phyloP scores from a whole-genome alignment of 2,888 invertebrate genomes.

The Argyresthia goedartella region DNA sequence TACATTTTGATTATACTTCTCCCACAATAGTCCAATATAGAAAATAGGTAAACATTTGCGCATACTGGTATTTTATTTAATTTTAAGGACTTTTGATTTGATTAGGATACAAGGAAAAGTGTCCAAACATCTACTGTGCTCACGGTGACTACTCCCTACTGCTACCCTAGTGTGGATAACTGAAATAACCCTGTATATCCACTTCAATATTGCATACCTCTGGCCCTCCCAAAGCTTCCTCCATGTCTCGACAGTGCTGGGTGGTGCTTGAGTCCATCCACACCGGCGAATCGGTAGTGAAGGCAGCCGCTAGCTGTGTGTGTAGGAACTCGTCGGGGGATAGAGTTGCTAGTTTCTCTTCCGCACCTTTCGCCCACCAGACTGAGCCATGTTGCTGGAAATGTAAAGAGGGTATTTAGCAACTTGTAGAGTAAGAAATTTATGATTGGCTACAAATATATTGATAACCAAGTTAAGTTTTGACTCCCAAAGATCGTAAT shows the following conservation, averaged over 20 bases:
- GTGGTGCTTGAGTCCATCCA: constrained; percentile 96
- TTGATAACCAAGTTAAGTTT: too few species aligned
- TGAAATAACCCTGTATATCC: too few species aligned
- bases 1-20: too few species aligned
- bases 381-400: constrained; percentile 96
- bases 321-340: constrained; percentile 83
- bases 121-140: too few species aligned
- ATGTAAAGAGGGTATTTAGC: constrained; percentile 1
- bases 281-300: constrained; percentile 89
- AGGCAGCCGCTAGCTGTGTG: constrained; percentile 83
- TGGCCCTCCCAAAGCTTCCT: constrained; percentile 84
- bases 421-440: neutral
- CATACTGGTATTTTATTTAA: too few species aligned
- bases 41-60: too few species aligned
- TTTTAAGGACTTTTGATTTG: too few species aligned
- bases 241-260: constrained; percentile 81
- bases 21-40: too few species aligned
- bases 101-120: too few species aligned
- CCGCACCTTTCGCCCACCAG: constrained; percentile 89
- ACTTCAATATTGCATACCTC: constrained; percentile 69
- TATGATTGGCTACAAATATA: neutral
- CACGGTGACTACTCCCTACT: too few species aligned
- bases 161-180: too few species aligned
- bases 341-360: constrained; percentile 73
- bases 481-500: too few species aligned